Percentiles rank a stretch among this genome's conserved stretches.
Conservation (phyloP, 2,797 vertebrate species). For the Sebastes minor region DNA sequence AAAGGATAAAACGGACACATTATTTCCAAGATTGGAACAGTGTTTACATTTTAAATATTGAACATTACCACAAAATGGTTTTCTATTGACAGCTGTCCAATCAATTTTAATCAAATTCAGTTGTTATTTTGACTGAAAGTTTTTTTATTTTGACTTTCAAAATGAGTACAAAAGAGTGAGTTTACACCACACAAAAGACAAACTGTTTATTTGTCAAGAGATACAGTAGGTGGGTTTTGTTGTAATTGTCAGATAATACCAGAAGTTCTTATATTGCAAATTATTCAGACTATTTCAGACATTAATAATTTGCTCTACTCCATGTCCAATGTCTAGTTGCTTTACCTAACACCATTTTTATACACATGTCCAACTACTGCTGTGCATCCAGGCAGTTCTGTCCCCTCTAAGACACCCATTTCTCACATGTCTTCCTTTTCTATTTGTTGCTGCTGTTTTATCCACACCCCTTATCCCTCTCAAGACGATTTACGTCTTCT, state of each 20-base stretch:
- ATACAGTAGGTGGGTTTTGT: neutral
- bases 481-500: constrained; percentile 41
- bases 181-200: neutral
- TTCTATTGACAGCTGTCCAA: neutral
- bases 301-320: neutral
- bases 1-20: neutral
- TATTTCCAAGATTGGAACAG: neutral
- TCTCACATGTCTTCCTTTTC: constrained; percentile 16
- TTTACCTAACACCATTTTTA: neutral
- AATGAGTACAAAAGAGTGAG: neutral
- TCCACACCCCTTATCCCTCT: constrained; percentile 35
- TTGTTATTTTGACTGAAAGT: neutral
- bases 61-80: neutral
- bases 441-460: constrained; percentile 38
- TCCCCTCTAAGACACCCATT: constrained; percentile 24
- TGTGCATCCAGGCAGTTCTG: neutral
- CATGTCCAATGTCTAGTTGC: neutral
- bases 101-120: neutral
- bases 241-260: neutral
- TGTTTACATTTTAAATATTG: neutral
- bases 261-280: neutral
- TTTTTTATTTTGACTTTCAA: neutral
- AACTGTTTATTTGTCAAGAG: neutral
- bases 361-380: too few species aligned
- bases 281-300: neutral